Conservation (phyloP, 1,140 invertebrate species). For the Zophobas morio region DNA sequence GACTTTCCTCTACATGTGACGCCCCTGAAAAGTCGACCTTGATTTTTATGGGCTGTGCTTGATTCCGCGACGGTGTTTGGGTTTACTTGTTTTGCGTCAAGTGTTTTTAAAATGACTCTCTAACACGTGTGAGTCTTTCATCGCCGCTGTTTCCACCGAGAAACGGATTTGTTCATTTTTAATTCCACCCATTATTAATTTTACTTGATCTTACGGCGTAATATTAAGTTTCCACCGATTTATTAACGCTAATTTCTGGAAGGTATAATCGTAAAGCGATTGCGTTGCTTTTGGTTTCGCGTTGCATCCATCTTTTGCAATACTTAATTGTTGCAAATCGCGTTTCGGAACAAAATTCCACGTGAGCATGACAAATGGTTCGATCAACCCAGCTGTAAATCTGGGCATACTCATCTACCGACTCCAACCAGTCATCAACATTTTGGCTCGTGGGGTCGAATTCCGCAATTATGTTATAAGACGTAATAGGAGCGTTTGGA, state of each 20-base stretch:
- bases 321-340: constrained; percentile 23
- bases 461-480: constrained; percentile 48
- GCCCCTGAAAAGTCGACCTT: too few species aligned
- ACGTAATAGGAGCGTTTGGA: neutral
- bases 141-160: constrained; percentile 49
- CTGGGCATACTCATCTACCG: constrained; percentile 44
- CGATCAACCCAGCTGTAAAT: constrained; percentile 49
- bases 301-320: constrained; percentile 43
- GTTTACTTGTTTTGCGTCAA: constrained; percentile 33
- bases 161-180: constrained; percentile 50
- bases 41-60: too few species aligned
- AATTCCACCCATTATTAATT: constrained; percentile 52
- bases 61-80: too few species aligned
- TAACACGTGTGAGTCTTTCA: constrained; percentile 36
- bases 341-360: constrained; percentile 41
- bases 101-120: constrained; percentile 44
- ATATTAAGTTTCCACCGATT: constrained; percentile 42
- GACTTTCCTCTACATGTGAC: constrained; percentile 5
- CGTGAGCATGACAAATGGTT: constrained; percentile 33
- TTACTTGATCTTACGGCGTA: constrained; percentile 30
- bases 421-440: constrained; percentile 46
- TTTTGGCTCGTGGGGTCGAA: constrained; percentile 48
- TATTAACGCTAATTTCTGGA: constrained; percentile 43
- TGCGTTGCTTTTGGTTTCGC: neutral
- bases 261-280: constrained; percentile 42